Percentiles rank a stretch among this genome's conserved stretches.
phyloP scores from a whole-genome alignment of 2,113 vertebrate species.

The Prietella phreatophila region DNA sequence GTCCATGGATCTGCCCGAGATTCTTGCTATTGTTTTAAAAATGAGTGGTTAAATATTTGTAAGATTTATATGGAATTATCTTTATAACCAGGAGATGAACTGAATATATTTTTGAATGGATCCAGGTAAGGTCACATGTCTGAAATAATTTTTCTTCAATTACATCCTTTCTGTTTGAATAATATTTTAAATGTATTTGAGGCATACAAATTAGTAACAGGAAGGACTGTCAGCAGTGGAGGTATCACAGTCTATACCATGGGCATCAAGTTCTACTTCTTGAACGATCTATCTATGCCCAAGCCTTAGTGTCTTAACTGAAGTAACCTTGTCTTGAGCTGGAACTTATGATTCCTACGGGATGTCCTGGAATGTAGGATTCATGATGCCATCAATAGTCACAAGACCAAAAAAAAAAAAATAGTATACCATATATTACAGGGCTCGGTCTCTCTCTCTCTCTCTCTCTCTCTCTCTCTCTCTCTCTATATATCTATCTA shows the following conservation, averaged over 20 bases:
- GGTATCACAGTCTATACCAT: background rate
- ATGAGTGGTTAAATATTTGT: background rate
- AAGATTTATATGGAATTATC: background rate
- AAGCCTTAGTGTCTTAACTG: background rate
- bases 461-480: too few relatives aligned
- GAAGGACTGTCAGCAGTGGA: background rate
- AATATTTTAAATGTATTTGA: background rate
- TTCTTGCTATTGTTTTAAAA: background rate
- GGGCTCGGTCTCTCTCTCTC: background rate
- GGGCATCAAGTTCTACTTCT: background rate
- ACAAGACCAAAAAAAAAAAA: background rate
- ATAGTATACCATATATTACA: background rate
- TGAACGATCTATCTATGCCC: background rate
- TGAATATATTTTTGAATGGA: too few relatives aligned
- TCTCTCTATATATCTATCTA: too few relatives aligned
- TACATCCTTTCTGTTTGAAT: background rate
- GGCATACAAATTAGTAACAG: background rate
- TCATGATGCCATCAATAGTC: background rate
- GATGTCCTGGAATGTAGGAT: background rate
- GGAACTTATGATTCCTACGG: background rate
- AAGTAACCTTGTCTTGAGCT: background rate
- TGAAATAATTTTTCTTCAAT: background rate
- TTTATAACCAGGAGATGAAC: background rate
- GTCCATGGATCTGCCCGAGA: background rate
- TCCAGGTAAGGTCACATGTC: background rate